Conservation (phyloP, 2,888 invertebrate genomes). For the Philopedon plagiatum region DNA sequence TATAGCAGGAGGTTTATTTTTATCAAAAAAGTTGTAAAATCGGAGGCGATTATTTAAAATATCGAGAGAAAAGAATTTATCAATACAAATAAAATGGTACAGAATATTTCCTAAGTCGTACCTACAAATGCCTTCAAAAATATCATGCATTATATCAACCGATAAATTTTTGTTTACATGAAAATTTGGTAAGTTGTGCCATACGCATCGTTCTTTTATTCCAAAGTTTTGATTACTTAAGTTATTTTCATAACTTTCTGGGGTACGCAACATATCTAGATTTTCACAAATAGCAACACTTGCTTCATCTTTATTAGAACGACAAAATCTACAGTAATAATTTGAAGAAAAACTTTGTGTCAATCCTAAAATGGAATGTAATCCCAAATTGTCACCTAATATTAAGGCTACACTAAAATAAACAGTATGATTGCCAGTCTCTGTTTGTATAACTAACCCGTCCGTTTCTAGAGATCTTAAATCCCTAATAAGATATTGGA, state of each 20-base stretch:
- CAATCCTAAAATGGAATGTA: constrained; percentile 43
- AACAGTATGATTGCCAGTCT: constrained; percentile 15
- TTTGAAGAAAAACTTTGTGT: constrained; percentile 42
- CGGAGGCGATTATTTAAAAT: constrained; percentile 3
- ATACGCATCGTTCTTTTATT: background rate
- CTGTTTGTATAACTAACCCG: constrained; percentile 32
- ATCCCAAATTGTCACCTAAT: constrained; percentile 49
- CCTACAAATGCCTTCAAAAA: background rate
- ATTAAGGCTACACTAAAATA: constrained; percentile 43
- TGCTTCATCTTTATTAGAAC: constrained; percentile 9
- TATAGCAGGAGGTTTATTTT: background rate
- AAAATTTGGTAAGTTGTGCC: background rate
- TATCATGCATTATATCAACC: constrained; percentile 4
- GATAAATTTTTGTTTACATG: constrained; percentile 6
- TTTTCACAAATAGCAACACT: background rate
- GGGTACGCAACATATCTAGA: background rate
- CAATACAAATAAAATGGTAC: background rate
- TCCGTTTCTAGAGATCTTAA: constrained; percentile 37
- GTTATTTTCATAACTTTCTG: background rate
- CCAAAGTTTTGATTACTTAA: background rate
- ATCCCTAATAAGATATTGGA: constrained; percentile 38
- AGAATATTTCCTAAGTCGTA: constrained; percentile 7
- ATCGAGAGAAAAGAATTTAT: background rate
- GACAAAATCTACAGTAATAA: constrained; percentile 43
- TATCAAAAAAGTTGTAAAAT: background rate